Conservation (phyloP, 2,797 vertebrate species). For the Meda fulgida region DNA sequence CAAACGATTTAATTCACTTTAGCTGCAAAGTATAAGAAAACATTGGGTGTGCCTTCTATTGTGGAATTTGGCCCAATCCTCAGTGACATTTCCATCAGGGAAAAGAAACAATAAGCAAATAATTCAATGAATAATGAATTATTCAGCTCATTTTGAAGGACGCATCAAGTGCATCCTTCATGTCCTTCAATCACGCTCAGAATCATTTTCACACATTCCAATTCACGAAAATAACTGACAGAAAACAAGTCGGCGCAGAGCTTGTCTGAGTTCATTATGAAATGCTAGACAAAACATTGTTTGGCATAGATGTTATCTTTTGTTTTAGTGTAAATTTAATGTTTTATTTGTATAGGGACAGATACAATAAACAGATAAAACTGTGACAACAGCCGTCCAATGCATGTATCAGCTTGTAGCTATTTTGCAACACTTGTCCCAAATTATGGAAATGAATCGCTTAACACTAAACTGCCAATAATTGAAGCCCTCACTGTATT, state of each 20-base stretch:
- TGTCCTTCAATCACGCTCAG: neutral
- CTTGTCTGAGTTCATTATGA: neutral
- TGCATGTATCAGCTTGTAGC: no score
- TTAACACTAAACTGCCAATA: neutral
- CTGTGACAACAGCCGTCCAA: no score
- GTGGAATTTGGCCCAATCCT: neutral
- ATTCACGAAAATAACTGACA: neutral
- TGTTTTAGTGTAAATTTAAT: neutral
- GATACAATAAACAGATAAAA: no score
- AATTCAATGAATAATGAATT: neutral
- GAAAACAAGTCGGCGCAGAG: no score
- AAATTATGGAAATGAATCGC: no score
- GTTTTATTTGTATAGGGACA: no score
- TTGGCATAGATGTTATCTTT: neutral
- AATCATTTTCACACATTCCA: neutral
- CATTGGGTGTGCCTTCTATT: neutral
- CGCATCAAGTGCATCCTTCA: neutral
- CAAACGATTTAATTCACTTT: slow-evolving; percentile 42
- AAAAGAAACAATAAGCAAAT: no score
- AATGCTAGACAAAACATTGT: neutral
- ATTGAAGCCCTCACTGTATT: no score
- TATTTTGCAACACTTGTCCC: no score
- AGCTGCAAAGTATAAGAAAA: slow-evolving; percentile 3
- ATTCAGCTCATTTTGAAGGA: neutral
- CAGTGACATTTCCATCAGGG: no score